These are phyloP conservation scores for Lepidurus packardi DNA, from an alignment of 1,140 invertebrate species.

Conservation along the genomic window DNA sequence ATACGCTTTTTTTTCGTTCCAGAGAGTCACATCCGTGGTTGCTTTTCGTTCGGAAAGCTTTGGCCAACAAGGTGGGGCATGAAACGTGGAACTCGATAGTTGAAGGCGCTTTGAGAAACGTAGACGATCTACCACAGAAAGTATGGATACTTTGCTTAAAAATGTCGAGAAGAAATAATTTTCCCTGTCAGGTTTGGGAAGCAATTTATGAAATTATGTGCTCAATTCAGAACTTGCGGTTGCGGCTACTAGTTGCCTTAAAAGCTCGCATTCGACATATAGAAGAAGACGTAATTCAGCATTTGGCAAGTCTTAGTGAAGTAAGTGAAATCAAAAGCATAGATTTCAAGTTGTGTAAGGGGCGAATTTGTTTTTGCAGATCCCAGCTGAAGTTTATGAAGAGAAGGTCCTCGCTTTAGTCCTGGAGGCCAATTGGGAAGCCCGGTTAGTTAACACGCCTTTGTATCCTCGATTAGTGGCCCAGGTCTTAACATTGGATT, in stretches of 20 bases:
- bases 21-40: background rate
- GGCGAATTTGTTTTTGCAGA: background rate
- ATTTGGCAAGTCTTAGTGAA: background rate
- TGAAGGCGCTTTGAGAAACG: background rate
- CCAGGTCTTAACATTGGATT: background rate
- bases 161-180: background rate
- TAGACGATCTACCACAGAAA: background rate
- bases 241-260: background rate
- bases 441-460: constrained; percentile 15
- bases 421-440: constrained; percentile 5
- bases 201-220: background rate
- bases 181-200: background rate
- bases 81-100: background rate
- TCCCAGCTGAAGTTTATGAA: constrained; percentile 20
- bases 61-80: background rate
- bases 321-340: background rate
- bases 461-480: constrained; percentile 10
- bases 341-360: background rate
- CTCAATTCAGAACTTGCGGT: background rate
- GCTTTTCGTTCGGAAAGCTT: background rate
- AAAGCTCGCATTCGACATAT: background rate
- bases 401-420: constrained; percentile 28
- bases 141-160: background rate
- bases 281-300: background rate
- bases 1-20: background rate